These are phyloP conservation scores for Tachypleus tridentatus DNA, from an alignment of 1,140 invertebrate genomes.

Conservation along the genomic window DNA sequence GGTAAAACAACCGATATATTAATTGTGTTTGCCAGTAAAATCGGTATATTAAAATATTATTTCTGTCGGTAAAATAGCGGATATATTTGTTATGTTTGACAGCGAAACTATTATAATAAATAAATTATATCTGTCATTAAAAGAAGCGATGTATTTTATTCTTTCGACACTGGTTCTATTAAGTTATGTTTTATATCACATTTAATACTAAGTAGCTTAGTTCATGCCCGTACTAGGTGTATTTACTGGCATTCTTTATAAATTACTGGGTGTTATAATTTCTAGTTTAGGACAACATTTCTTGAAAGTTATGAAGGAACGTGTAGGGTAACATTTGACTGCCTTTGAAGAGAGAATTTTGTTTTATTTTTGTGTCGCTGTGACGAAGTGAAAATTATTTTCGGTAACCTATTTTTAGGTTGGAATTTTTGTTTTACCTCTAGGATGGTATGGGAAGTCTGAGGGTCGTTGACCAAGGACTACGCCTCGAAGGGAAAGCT, in stretches of 20 bases:
- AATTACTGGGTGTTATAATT: neutral
- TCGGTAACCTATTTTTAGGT: slow-evolving; percentile 31
- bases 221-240: too few species aligned
- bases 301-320: slow-evolving; percentile 8
- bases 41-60: neutral
- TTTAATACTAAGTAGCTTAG: too few species aligned
- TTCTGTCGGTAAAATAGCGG: neutral
- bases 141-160: too few species aligned
- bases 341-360: neutral
- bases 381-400: slow-evolving; percentile 1
- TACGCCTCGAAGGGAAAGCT: slow-evolving; percentile 72
- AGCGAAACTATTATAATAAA: neutral
- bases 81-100: neutral
- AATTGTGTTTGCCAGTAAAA: neutral
- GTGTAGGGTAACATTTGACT: slow-evolving; percentile 14
- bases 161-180: too few species aligned
- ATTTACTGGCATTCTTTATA: too few species aligned
- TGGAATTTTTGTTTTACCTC: slow-evolving; percentile 30
- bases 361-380: neutral
- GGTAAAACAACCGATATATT: neutral
- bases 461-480: slow-evolving; percentile 71
- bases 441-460: slow-evolving; percentile 90
- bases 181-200: too few species aligned
- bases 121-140: too few species aligned
- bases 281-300: neutral